A percentile compares a stretch with the other conserved stretches of the same genome.
Evolutionary conservation across 2,888 invertebrate species (phyloP).

Genomic region (Noctua comes): DNA sequence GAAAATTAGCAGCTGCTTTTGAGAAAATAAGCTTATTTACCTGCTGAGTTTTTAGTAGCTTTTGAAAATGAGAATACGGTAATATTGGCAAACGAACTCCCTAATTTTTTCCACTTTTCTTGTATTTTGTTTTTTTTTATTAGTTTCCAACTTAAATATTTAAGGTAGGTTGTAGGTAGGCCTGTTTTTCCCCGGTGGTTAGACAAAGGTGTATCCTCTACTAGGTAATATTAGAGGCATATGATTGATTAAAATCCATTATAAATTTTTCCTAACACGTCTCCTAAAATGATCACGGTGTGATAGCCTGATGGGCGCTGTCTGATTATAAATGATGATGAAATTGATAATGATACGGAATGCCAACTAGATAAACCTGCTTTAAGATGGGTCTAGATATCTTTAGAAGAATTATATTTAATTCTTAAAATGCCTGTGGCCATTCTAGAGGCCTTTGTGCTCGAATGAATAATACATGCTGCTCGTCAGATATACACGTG

Average conservation of each 20-base stretch:
- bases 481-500: neutral
- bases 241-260: neutral
- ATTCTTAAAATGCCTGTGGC: slow-evolving; percentile 3
- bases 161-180: neutral
- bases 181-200: neutral
- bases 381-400: slow-evolving; percentile 36
- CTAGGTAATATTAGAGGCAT: neutral
- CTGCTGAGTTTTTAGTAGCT: neutral
- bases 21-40: neutral
- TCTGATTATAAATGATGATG: slow-evolving; percentile 24
- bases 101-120: neutral
- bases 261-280: neutral
- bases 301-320: slow-evolving; percentile 15
- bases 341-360: slow-evolving; percentile 40
- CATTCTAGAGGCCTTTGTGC: slow-evolving; percentile 39
- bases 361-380: slow-evolving; percentile 37
- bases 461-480: slow-evolving; percentile 40
- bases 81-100: neutral
- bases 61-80: neutral
- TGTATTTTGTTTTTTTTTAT: neutral
- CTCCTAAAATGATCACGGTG: slow-evolving; percentile 13
- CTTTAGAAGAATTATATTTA: slow-evolving; percentile 9
- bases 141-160: neutral
- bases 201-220: neutral
- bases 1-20: neutral